Evolutionary conservation across 2,888 invertebrate genomes (phyloP), one percentile per base, ranked within the genome.

Genomic region (Nesidiocoris tenuis): DNA sequence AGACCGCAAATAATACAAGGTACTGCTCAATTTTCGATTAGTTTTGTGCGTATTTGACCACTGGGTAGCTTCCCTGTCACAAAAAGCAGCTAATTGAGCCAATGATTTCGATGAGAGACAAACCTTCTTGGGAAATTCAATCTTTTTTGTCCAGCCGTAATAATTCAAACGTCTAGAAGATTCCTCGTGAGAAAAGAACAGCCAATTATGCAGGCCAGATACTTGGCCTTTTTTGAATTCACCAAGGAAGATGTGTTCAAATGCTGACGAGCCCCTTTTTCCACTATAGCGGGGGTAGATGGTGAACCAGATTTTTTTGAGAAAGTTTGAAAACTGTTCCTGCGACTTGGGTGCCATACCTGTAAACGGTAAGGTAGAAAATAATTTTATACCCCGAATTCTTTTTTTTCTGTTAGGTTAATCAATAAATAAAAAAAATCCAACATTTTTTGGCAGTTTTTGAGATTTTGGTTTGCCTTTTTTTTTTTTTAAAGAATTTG

Each of bases 191-290:
- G 84, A 85, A 81, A 87, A 87, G 79, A 84, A 85, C 3, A 88
- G 82, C 88, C 88, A 88, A 82, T 86, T 87, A 82, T 89, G 88
- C 79, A 88, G 83, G 2, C 87, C 87, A 25, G 84, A 85, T 21
- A 89, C 86, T 77, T 84, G 83, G 56, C 83, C 83, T 76, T 84
- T 83, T 80, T 88, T 87, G 18, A 86, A 83, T 82, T 89, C 88
- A 16, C 87, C 88, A n/a, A 88, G 82, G 80, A 88, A 87, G 17
- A 87, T 85, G 82, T 89, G 88, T 81, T 89, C 89, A 81, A 88
- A 88, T 9, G 88, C 88, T 74, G 86, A 86, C 77, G 87, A 87
- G 75, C 87, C 86, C 18, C 83, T 79, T 56, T 82, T 80, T 12
- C 82, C 80, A 61, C 82, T 79, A 80, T 83, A 81, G 74, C 87